Evolutionary conservation across 2,113 vertebrate genomes (phyloP), one percentile per base, ranked within the genome.

Genomic region (Aptenodytes forsteri): DNA sequence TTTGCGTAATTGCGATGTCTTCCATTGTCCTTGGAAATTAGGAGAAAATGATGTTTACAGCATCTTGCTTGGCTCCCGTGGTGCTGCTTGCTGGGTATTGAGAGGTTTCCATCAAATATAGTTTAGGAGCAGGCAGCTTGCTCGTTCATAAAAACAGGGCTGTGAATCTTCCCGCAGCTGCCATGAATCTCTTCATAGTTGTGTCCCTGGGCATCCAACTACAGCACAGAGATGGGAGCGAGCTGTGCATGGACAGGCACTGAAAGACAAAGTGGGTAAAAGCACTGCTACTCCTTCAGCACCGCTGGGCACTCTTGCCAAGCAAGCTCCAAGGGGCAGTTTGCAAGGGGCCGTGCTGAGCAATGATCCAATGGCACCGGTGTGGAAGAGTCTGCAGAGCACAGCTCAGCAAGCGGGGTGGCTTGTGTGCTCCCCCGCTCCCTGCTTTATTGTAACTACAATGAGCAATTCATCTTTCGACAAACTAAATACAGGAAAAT

Each of bases 351-450:
- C 34, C 5, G 0, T 25, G 77, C 40, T 66, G 67, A 30, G 30
- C 42, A 42, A 42, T 42, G 42, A 52, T 5, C 86, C 64, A 27
- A 47, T 0, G 0, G 16, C 25, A 22, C 6, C 0, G 0, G 16
- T 19, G n/a, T 26, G 67, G 36, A 83, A 16, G 8, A 32, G 10
- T 16, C 19, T 54, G 50, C 0, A 0, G n/a, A 84, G 76, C 80
- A 67, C 34, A 67, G 54, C 11, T 11, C 54, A 65, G 40, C 0
- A 0, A 36, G 36, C 0, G 0, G 10, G 5, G 19, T 73, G 25
- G 40, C 16, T 84, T 69, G 5, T 34, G 18, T n/a, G 13, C 13
- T 29, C 19, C 14, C 36, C 2, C 2, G 2, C 4, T 3, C 14
- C 10, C 66, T 36, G 30, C 29, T 34, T 38, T 29, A 32, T 5